Percentiles rank a stretch among this genome's conserved stretches.
These are phyloP conservation scores for Sarcophaga rosellei DNA, from an alignment of 2,888 invertebrate genomes.

Conservation along the genomic window DNA sequence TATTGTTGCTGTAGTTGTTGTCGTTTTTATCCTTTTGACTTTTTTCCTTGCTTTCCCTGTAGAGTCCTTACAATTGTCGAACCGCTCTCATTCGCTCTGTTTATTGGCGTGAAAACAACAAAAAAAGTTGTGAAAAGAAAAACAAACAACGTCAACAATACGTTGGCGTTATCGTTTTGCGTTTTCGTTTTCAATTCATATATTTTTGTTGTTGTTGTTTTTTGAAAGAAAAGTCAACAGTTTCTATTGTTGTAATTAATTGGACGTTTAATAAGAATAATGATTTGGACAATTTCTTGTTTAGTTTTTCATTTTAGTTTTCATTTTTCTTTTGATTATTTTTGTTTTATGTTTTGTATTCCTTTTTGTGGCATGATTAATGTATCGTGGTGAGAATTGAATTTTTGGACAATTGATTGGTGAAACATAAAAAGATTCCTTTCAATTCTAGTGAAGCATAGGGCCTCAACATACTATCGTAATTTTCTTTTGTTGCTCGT, in stretches of 20 bases:
- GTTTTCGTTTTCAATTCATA: too few relatives aligned
- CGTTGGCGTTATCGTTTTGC: conserved; percentile 37
- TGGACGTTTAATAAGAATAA: conserved; percentile 59
- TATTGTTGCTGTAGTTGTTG: conserved; percentile 29
- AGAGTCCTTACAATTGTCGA: conserved; percentile 14
- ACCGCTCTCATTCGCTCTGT: background rate
- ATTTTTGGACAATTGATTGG: too few relatives aligned
- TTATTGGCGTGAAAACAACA: conserved; percentile 60
- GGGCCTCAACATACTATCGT: too few relatives aligned
- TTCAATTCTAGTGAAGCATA: too few relatives aligned
- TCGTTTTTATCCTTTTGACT: conserved; percentile 44
- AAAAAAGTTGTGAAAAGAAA: conserved; percentile 28
- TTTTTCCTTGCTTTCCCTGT: conserved; percentile 9
- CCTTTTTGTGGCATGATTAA: too few relatives aligned
- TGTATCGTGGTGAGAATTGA: too few relatives aligned
- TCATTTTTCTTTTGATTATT: too few relatives aligned
- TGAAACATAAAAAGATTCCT: too few relatives aligned
- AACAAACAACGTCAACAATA: conserved; percentile 61
- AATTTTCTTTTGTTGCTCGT: too few relatives aligned
- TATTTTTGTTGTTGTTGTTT: too few relatives aligned
- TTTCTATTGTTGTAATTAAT: conserved; percentile 63
- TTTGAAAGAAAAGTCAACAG: conserved; percentile 57
- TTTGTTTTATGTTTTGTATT: too few relatives aligned
- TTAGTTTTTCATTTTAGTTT: conserved; percentile 9
- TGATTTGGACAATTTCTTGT: conserved; percentile 60